Conservation (phyloP, 2,888 invertebrate genomes). For the Melanostoma scalare region DNA sequence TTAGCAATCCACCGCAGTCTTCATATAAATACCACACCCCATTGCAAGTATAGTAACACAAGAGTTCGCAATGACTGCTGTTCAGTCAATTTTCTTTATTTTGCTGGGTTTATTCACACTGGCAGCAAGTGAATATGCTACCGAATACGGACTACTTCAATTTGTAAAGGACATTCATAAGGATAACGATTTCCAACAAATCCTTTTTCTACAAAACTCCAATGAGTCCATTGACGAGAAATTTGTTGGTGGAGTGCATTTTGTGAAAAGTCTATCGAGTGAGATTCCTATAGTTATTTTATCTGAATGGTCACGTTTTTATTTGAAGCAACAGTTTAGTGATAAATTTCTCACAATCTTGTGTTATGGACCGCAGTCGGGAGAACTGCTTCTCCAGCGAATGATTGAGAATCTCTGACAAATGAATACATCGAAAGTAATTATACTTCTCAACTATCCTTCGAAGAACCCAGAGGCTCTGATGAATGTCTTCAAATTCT, state of each 20-base stretch:
- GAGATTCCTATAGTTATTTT: conserved; percentile 74
- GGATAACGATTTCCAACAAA: background rate
- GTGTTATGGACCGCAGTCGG: conserved; percentile 71
- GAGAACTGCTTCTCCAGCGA: conserved; percentile 70
- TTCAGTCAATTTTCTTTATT: too few species aligned
- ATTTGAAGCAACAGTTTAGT: conserved; percentile 70
- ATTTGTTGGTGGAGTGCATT: background rate
- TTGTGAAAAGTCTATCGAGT: background rate
- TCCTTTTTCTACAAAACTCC: background rate
- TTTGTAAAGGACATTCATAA: too few species aligned
- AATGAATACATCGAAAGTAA: conserved; percentile 75
- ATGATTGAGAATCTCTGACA: conserved; percentile 74
- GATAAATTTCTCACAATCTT: conserved; percentile 74
- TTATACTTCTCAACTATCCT: conserved; percentile 74
- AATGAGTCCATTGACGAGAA: background rate
- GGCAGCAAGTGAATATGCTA: too few species aligned
- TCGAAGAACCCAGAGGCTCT: conserved; percentile 21
- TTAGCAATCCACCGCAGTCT: too few species aligned
- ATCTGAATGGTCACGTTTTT: conserved; percentile 74
- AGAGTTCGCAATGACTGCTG: too few species aligned
- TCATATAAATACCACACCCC: too few species aligned
- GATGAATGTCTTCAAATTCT: conserved; percentile 74
- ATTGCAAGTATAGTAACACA: too few species aligned
- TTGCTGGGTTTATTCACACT: too few species aligned
- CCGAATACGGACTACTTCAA: too few species aligned